Conservation (phyloP, 2,797 vertebrate genomes). For the Sebastes paucispinis region DNA sequence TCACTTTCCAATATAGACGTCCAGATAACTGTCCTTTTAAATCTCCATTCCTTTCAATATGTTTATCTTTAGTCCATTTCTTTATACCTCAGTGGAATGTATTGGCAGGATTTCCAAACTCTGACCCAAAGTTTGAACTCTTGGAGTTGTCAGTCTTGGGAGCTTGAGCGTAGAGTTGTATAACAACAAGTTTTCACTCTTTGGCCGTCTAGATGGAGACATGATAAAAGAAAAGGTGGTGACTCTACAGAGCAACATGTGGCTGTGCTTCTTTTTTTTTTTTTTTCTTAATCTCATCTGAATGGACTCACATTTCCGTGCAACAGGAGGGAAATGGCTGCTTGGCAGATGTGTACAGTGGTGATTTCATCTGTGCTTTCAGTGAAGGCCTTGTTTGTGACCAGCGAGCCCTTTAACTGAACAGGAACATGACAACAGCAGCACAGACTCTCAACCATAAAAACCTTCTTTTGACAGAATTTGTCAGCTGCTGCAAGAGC, state of each 20-base stretch:
- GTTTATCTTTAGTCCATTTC: constrained; percentile 32
- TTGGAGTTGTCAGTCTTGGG: constrained; percentile 51
- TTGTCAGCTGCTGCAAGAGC: constrained; percentile 19
- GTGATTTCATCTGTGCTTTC: constrained; percentile 64
- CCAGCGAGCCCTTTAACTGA: constrained; percentile 46
- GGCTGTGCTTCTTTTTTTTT: constrained; percentile 10
- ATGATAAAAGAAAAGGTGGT: constrained; percentile 48
- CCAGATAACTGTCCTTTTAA: constrained; percentile 17
- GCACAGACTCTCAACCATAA: constrained; percentile 8
- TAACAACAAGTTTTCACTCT: constrained; percentile 30
- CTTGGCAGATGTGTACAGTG: constrained; percentile 75
- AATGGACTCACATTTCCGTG: constrained; percentile 61
- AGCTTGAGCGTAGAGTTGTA: constrained; percentile 15
- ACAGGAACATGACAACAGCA: constrained; percentile 52
- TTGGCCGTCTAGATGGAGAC: neutral
- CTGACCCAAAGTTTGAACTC: constrained; percentile 23
- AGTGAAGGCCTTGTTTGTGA: constrained; percentile 51
- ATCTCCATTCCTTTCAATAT: constrained; percentile 16
- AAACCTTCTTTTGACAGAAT: neutral
- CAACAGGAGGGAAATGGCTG: constrained; percentile 60
- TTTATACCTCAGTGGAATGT: constrained; percentile 55
- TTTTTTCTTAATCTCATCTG: constrained; percentile 43
- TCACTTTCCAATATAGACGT: neutral
- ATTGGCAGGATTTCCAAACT: constrained; percentile 47
- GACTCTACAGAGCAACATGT: constrained; percentile 54